phyloP scores from a whole-genome alignment of 2,888 invertebrate species.

The Gisinianus flammeolus region DNA sequence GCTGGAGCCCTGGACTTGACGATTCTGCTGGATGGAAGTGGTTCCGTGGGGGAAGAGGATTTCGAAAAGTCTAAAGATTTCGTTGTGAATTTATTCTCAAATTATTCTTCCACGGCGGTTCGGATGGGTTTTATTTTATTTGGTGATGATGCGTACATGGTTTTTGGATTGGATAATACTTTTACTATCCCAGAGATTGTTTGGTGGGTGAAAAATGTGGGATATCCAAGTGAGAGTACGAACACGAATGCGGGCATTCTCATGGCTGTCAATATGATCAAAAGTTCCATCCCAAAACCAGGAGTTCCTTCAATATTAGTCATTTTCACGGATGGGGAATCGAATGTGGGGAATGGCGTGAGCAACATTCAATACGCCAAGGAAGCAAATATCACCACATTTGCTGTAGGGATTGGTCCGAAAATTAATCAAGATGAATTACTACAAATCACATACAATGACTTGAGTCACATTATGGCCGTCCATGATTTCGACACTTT shows the following conservation, averaged over 20 bases:
- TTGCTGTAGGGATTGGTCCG: slow-evolving; percentile 19
- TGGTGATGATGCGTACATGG: slow-evolving; percentile 1
- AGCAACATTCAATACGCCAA: slow-evolving; percentile 21
- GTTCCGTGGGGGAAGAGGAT: slow-evolving; percentile 35
- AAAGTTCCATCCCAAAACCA: neutral
- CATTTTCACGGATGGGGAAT: slow-evolving; percentile 32
- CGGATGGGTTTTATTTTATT: slow-evolving; percentile 24
- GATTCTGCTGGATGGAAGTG: slow-evolving; percentile 47
- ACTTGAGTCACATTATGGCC: slow-evolving; percentile 5
- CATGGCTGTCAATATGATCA: slow-evolving; percentile 15
- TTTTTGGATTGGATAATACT: slow-evolving; percentile 4
- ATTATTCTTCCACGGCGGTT: neutral
- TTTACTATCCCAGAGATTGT: neutral
- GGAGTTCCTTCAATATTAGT: slow-evolving; percentile 1
- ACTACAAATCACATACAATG: slow-evolving; percentile 1
- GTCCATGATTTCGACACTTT: slow-evolving; percentile 25
- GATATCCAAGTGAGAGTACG: slow-evolving; percentile 3
- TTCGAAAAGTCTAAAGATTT: slow-evolving; percentile 35
- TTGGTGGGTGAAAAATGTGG: neutral
- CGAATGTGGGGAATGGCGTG: slow-evolving; percentile 26
- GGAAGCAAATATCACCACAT: slow-evolving; percentile 15
- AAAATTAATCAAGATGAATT: slow-evolving; percentile 9
- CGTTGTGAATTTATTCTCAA: slow-evolving; percentile 12
- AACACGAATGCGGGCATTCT: slow-evolving; percentile 27
- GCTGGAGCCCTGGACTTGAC: slow-evolving; percentile 44